Conservation (phyloP, 2,888 invertebrate species). For the Hirtodrosophila alboralis region DNA sequence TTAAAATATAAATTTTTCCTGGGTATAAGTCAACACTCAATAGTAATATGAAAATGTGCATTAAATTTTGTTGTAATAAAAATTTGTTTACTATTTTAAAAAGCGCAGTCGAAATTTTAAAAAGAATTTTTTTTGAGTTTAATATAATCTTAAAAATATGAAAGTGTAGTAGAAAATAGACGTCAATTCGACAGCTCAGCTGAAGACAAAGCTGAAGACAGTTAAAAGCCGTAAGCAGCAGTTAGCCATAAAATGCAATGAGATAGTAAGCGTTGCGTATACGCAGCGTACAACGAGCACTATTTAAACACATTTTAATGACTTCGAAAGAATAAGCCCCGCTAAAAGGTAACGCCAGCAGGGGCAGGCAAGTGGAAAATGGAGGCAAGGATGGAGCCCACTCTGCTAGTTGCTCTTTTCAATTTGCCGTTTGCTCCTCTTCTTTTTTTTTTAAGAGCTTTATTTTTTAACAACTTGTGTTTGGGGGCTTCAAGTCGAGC, state of each 20-base stretch:
- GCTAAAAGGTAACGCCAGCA: constrained; percentile 7
- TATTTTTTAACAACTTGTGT: constrained; percentile 43
- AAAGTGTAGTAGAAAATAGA: too few relatives aligned
- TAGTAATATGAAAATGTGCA: too few relatives aligned
- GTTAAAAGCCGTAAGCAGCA: constrained; percentile 17
- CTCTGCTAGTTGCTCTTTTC: constrained; percentile 50
- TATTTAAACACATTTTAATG: constrained; percentile 69
- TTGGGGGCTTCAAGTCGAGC: constrained; percentile 36
- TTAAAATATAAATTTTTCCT: too few relatives aligned
- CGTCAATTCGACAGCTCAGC: too few relatives aligned
- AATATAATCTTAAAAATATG: too few relatives aligned
- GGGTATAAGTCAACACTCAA: too few relatives aligned
- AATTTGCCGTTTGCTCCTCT: constrained; percentile 34
- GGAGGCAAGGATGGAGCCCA: neutral
- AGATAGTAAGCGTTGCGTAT: constrained; percentile 35
- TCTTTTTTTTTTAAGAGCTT: constrained; percentile 32
- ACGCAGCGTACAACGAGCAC: constrained; percentile 40
- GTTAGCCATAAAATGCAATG: constrained; percentile 48
- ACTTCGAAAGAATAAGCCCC: constrained; percentile 28
- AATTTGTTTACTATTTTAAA: too few relatives aligned
- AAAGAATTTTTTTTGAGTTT: too few relatives aligned
- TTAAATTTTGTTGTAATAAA: too few relatives aligned
- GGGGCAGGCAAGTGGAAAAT: neutral
- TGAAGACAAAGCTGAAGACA: neutral
- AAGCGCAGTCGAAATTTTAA: too few relatives aligned